These are phyloP conservation scores for Idris sp. DNA, from an alignment of 1,140 invertebrate genomes.

Conservation along the genomic window DNA sequence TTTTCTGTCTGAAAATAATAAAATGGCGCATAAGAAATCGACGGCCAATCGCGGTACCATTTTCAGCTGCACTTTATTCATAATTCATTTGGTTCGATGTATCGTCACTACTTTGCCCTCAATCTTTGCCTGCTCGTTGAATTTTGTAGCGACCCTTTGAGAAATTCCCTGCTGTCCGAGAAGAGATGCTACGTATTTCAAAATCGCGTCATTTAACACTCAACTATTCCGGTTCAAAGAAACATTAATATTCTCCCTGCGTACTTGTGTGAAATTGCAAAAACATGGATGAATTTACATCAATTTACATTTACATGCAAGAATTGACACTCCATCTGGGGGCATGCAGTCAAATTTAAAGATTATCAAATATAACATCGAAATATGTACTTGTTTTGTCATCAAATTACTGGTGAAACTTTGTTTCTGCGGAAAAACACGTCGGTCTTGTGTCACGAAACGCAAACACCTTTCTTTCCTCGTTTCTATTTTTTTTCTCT, in stretches of 20 bases:
- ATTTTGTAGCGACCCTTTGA: slow-evolving; percentile 55
- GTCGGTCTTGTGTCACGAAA: not conserved
- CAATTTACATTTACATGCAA: too few species aligned
- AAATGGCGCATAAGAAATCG: slow-evolving; percentile 41
- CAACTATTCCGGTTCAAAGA: slow-evolving; percentile 52
- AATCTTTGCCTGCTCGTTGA: slow-evolving; percentile 46
- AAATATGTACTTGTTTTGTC: too few species aligned
- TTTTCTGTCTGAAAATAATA: slow-evolving; percentile 33
- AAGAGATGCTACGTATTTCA: slow-evolving; percentile 46
- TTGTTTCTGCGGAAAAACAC: slow-evolving; percentile 6
- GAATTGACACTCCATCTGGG: too few species aligned
- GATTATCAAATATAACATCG: too few species aligned
- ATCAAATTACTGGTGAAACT: too few species aligned
- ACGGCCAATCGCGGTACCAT: slow-evolving; percentile 60
- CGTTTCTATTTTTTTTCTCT: slow-evolving; percentile 1
- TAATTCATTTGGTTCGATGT: slow-evolving; percentile 60
- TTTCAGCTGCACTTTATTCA: slow-evolving; percentile 59
- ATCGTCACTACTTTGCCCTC: slow-evolving; percentile 41
- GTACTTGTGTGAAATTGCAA: slow-evolving; percentile 34
- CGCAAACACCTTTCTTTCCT: slow-evolving; percentile 5
- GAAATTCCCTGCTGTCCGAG: slow-evolving; percentile 54
- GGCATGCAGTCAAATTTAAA: slow-evolving; percentile 13
- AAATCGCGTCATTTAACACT: slow-evolving; percentile 53
- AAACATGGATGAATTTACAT: slow-evolving; percentile 54
- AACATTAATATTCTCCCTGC: slow-evolving; percentile 45